Conservation (phyloP, 2,797 vertebrate genomes). For the Carapus acus region DNA sequence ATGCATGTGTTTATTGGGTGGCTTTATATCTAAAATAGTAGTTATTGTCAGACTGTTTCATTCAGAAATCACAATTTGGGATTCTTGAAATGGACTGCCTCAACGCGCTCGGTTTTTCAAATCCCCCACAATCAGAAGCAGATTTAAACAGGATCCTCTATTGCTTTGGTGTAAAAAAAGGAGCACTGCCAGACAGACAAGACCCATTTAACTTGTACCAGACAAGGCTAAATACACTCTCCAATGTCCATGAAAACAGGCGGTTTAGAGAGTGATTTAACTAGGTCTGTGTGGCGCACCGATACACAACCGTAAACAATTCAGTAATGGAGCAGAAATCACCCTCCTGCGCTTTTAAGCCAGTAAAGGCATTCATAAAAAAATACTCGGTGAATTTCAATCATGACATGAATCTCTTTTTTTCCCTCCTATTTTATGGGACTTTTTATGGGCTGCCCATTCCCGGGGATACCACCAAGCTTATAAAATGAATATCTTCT, state of each 20-base stretch:
- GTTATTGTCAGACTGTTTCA: conserved; percentile 50
- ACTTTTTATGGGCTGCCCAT: conserved; percentile 60
- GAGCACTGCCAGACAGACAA: conserved; percentile 60
- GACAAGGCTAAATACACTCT: conserved; percentile 60
- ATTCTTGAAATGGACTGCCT: conserved; percentile 44
- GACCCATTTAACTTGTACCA: conserved; percentile 63
- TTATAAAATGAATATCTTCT: conserved; percentile 63
- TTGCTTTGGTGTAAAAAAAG: conserved; percentile 30
- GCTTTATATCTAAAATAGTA: conserved; percentile 37
- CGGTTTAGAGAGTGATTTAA: conserved; percentile 62
- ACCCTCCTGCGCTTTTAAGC: conserved; percentile 56
- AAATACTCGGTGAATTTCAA: conserved; percentile 61
- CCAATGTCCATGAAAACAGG: conserved; percentile 58
- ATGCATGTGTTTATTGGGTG: conserved; percentile 36
- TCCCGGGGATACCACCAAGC: conserved; percentile 67
- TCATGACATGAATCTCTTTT: conserved; percentile 57
- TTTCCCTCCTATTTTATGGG: conserved; percentile 68
- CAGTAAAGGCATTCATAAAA: conserved; percentile 64
- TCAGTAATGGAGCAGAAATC: conserved; percentile 62
- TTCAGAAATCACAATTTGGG: conserved; percentile 50
- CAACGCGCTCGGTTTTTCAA: conserved; percentile 40
- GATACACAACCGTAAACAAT: conserved; percentile 64
- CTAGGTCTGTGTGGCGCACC: conserved; percentile 49
- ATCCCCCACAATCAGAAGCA: conserved; percentile 38
- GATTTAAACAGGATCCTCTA: conserved; percentile 49